Base-by-base conservation (phyloP, 2,888 invertebrate genomes). In the Nymphalis urticae region DNA sequence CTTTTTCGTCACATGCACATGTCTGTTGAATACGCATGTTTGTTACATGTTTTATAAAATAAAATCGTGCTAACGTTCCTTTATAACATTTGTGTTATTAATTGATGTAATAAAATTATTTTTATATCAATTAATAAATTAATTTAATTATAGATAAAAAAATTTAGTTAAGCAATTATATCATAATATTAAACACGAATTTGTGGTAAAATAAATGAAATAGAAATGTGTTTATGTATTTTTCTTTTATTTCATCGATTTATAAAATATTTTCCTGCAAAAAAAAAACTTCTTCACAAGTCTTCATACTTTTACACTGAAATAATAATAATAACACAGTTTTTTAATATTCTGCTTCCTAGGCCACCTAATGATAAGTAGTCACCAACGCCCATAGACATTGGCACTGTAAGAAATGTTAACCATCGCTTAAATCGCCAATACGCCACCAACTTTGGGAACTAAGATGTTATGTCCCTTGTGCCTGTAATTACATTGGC, bases 91-190 rank as follows among this genome's bases (percentile, higher is more conserved):
- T 42, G 32, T 50, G 42, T 60, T 27, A 27, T 36, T 60, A 60
- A 65, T 50, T 65, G 59, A 42, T 47, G 42, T 19, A 64, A 58
- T 48, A 1, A 36, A 42, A 42, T 8, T 59, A 58, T 51, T 51
- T 59, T 27, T 62, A 21, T 62, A 54, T 66, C 9, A 60, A 47
- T 47, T 47, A 47, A 17, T 62, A 62, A 48, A 62, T 27, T 62
- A 62, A 62, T 13, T 48, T 53, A 54, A n/a, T 27, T 24, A 62
- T 48, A 66, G 66, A 17, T 66, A 66, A 66, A 62, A 48, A n/a
- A 66, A 66, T 65, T 64, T 69, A 69, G 64, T 56, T 69, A 69
- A 69, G 65, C 62, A 65, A 69, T 62, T 69, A 64, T 69, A 69
- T 69, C 60, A 64, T 48, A 42, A 54, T 61, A 53, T 48, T 24